These are phyloP conservation scores for Charaxes varanes DNA, from an alignment of 1,140 invertebrate species.

Conservation along the genomic window DNA sequence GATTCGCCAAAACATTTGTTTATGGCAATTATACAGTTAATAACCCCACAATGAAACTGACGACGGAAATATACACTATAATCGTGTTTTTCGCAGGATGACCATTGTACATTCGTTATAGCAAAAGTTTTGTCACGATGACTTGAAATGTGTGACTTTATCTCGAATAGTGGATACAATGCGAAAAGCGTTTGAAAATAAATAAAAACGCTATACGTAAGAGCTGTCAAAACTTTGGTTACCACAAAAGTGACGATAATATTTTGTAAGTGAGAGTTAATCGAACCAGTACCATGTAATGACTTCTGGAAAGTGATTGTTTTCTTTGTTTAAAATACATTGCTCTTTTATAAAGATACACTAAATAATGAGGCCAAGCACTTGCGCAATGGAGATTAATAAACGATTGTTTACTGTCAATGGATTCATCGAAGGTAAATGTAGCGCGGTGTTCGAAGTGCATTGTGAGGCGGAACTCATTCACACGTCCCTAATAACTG, in stretches of 20 bases:
- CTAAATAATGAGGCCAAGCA: background rate
- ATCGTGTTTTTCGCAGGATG: conserved; percentile 20
- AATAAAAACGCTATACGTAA: background rate
- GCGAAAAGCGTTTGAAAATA: conserved; percentile 2
- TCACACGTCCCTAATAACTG: conserved; percentile 23
- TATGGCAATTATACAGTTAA: conserved; percentile 19
- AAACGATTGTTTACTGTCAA: background rate
- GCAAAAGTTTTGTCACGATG: conserved; percentile 8
- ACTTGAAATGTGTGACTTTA: conserved; percentile 10
- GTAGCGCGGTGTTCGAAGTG: conserved; percentile 27
- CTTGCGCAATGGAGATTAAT: background rate
- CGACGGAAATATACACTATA: conserved; percentile 21
- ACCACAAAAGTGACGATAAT: too few relatives aligned
- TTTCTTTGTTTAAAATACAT: too few relatives aligned
- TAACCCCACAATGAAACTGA: conserved; percentile 17
- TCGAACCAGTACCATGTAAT: too few relatives aligned
- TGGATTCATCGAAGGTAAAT: conserved; percentile 29
- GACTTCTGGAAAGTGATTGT: too few relatives aligned
- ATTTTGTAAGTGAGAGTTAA: too few relatives aligned
- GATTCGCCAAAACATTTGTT: too few relatives aligned
- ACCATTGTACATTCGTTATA: conserved; percentile 31
- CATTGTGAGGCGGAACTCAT: conserved; percentile 16
- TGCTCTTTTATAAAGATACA: background rate
- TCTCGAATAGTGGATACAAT: conserved; percentile 1
- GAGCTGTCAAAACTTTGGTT: background rate